Percentiles rank a stretch among this genome's conserved stretches.
phyloP scores from a whole-genome alignment of 2,113 vertebrate genomes.

The Lagopus leucura region DNA sequence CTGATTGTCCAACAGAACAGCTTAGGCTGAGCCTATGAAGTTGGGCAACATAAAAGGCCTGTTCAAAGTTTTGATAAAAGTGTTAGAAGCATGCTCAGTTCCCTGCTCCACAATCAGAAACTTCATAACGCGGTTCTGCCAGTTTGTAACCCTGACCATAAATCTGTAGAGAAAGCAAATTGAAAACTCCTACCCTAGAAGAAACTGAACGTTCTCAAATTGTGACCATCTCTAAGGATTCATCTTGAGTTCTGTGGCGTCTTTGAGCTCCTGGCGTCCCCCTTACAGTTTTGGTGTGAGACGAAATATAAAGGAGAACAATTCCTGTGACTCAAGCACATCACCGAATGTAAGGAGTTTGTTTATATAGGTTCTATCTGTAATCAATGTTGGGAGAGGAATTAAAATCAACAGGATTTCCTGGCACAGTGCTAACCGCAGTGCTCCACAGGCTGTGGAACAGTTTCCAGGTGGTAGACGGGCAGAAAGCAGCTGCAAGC shows the following conservation, averaged over 20 bases:
- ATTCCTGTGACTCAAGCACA: not conserved
- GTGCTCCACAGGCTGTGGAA: not conserved
- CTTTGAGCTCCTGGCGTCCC: not conserved
- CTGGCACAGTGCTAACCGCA: not conserved
- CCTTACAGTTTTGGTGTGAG: not conserved
- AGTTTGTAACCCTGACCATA: not conserved
- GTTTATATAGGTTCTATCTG: not conserved
- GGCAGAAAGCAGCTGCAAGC: not conserved
- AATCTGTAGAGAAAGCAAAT: not conserved
- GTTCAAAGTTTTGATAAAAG: not conserved
- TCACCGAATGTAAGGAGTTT: not conserved
- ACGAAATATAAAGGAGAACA: not conserved
- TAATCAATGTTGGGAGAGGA: not conserved
- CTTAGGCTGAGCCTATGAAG: not conserved
- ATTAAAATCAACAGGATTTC: not conserved
- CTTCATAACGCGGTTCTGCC: not conserved
- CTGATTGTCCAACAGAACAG: not conserved
- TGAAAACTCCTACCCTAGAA: not conserved
- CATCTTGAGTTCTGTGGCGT: not conserved
- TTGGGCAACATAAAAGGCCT: not conserved
- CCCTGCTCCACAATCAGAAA: not conserved
- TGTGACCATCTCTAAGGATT: not conserved
- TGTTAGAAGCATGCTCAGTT: not conserved
- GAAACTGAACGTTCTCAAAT: not conserved
- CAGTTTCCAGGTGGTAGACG: accelerated